A percentile compares a stretch with the other conserved stretches of the same genome.
Evolutionary conservation across 2,797 vertebrate species (phyloP).

Genomic region (Rhinella marina): DNA sequence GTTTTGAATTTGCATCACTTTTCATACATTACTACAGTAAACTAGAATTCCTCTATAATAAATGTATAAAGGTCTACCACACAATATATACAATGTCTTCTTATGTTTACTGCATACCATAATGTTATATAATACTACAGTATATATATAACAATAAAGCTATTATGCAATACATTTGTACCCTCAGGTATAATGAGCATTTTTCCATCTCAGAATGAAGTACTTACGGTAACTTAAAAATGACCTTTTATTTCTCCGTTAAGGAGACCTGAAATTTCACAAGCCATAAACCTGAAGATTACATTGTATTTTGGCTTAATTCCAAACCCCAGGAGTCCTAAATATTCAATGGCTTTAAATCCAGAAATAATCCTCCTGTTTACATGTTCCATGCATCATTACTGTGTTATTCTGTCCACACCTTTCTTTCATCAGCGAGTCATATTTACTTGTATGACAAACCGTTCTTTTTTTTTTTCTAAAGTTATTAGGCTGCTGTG

Average conservation of each 20-base stretch:
- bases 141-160: not conserved
- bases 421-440: slow-evolving; percentile 30
- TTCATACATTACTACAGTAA: no score
- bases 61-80: no score
- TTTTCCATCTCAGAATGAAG: not conserved
- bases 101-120: no score
- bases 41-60: no score
- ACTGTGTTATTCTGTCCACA: slow-evolving; percentile 21
- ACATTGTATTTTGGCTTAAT: slow-evolving; percentile 6
- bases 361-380: slow-evolving; percentile 34
- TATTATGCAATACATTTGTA: not conserved
- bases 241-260: not conserved
- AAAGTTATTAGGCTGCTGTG: not conserved
- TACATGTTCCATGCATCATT: slow-evolving; percentile 25
- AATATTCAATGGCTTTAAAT: slow-evolving; percentile 37
- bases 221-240: not conserved
- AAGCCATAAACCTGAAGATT: not conserved
- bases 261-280: not conserved
- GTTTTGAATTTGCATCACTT: no score
- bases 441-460: not conserved
- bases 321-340: slow-evolving; percentile 46
- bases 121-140: not conserved
- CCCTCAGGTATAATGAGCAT: not conserved
- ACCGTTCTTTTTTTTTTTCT: not conserved
- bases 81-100: no score